These are phyloP conservation scores for Pogonophryne albipinna DNA, from an alignment of 2,797 vertebrate genomes.

Conservation along the genomic window DNA sequence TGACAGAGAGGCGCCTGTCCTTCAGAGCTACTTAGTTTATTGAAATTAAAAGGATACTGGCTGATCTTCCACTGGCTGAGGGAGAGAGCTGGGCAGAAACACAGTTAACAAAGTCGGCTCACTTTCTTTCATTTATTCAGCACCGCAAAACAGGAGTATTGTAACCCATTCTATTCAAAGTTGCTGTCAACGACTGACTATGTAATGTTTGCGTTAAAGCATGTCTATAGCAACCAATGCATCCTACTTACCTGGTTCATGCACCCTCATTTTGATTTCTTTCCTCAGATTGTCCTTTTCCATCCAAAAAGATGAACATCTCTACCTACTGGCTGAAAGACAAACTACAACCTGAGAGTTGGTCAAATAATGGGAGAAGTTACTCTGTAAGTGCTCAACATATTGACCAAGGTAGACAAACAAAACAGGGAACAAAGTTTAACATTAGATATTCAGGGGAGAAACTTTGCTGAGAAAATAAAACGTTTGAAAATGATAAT, in stretches of 20 bases:
- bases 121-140: background rate
- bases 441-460: too few species aligned
- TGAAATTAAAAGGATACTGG: slow-evolving; percentile 71
- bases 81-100: background rate
- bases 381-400: too few species aligned
- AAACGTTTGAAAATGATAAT: too few species aligned
- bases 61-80: slow-evolving; percentile 44
- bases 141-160: background rate
- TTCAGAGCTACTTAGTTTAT: background rate
- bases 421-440: too few species aligned
- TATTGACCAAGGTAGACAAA: too few species aligned
- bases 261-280: slow-evolving; percentile 73
- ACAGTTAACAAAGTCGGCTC: background rate
- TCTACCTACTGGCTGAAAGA: slow-evolving; percentile 56
- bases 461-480: too few species aligned
- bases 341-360: slow-evolving; percentile 3
- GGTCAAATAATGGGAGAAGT: background rate
- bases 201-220: background rate
- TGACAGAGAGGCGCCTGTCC: background rate
- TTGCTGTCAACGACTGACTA: background rate
- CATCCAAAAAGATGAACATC: background rate
- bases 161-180: background rate
- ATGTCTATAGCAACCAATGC: slow-evolving; percentile 68
- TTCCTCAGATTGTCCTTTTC: background rate
- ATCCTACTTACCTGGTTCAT: slow-evolving; percentile 62